Evolutionary conservation across 2,888 invertebrate species (phyloP), one percentile per base, ranked within the genome.

Genomic region (Salticus scenicus): DNA sequence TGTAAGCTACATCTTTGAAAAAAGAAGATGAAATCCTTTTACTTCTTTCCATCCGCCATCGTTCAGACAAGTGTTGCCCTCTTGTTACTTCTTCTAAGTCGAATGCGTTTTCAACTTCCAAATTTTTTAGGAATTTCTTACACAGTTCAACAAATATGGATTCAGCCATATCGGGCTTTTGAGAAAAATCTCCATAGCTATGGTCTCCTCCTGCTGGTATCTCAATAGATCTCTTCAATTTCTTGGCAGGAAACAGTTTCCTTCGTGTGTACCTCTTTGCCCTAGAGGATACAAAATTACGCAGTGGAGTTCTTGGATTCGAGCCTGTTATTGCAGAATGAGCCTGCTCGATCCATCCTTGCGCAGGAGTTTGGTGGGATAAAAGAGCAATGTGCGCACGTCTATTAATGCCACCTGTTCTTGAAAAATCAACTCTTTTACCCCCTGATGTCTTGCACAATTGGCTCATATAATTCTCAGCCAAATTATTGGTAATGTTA

Each of bases 391-490:
- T 63, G 12, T 57, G 57, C 8, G 70, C 63, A 30, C 78, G 24
- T 10, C 78, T 20, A 7, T 69, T 78, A 28, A 78, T 66, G 28
- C 66, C 66, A n/a, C 66, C 66, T 0, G 31, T 30, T 30, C 14
- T 8, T 17, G 66, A 30, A 30, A n/a, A 30, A 2, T 72, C 79
- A 2, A 79, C 64, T 64, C 47, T 17, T 66, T 79, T 79, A 1
- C 71, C 66, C 0, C 63, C 71, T 12, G 41, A 64, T 2, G 71
- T 64, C 20, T 72, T 79, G 17, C 79, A 79, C 0, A 79, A 7
- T 27, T 79, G 71, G 33, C 72, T 79, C 42, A 79, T 72, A 42
- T 27, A 72, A 41, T 27, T 71, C 27, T 78, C 41, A 28, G 70
- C 70, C 7, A 31, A 31, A 14, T 78, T 41, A 37, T 78, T 78